phyloP scores from a whole-genome alignment of 2,797 vertebrate species.

The Lateolabrax maculatus region DNA sequence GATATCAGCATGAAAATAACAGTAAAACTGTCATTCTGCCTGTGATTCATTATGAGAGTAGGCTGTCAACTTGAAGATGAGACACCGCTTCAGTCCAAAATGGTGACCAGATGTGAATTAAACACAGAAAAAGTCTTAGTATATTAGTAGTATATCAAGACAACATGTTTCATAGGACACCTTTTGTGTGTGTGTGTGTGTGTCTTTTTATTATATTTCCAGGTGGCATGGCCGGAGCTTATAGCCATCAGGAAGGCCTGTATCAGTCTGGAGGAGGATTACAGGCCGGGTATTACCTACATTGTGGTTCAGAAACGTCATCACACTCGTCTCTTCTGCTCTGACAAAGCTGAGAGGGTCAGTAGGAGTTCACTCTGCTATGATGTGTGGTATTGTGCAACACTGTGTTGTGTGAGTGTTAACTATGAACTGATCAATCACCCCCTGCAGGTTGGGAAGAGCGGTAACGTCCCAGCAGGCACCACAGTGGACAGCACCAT shows the following conservation, averaged over 20 bases:
- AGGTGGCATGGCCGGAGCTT: conserved; percentile 99
- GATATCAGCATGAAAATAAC: too few species aligned
- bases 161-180: neutral
- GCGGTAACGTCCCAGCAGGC: conserved; percentile 97
- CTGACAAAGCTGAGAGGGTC: conserved; percentile 98
- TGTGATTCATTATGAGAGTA: too few species aligned
- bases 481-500: conserved; percentile 99
- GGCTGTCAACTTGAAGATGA: too few species aligned
- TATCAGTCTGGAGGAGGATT: conserved; percentile 99
- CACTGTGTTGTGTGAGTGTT: neutral
- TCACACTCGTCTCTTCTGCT: conserved; percentile 98
- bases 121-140: neutral
- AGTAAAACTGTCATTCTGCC: too few species aligned
- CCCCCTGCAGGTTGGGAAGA: conserved; percentile 94
- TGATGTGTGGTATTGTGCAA: neutral
- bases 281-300: conserved; percentile 98
- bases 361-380: conserved; percentile 50
- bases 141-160: neutral
- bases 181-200: neutral
- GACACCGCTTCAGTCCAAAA: too few species aligned
- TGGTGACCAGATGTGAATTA: neutral
- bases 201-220: conserved; percentile 8
- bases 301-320: conserved; percentile 99
- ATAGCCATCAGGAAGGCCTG: conserved; percentile 99
- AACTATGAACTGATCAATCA: neutral